Evolutionary conservation across 2,113 vertebrate species (phyloP), one percentile per base, ranked within the genome.

Genomic region (Motacilla tschutschensis): DNA sequence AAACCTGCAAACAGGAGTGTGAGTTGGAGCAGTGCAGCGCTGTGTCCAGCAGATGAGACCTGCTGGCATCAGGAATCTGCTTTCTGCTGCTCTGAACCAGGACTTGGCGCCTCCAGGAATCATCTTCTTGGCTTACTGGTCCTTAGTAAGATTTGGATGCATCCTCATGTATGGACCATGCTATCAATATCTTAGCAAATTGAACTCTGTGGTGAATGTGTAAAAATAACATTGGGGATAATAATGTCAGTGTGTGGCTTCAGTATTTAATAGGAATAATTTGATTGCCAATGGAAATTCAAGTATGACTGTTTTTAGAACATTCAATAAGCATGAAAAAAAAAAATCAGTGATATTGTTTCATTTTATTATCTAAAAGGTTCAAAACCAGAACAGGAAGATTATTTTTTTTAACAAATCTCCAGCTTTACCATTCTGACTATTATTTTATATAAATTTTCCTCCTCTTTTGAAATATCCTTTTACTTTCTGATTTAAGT

Each of bases 21-120:
- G 33, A 50, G 4, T 0, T 26, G 33, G 31, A 72, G 18, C 29
- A 48, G 40, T 53, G 59, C 22, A 24, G 22, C 0, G 0, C n/a
- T 26, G 3, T 47, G 33, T 79, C 26, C 25, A 43, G 72, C 33
- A 63, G n/a, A 40, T 69, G 35, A 43, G 62, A 81, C 41, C 20
- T 22, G 1, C 51, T 60, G n/a, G 25, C 28, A 29, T 53, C 38
- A 62, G 31, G 38, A 57, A 10, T 26, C 14, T 31, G 21, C 14
- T 4, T 40, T 28, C 35, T 80, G 47, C 11, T 73, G 21, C 33
- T 47, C 40, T 64, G 28, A 83, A 31, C 15, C 15, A 12, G 28
- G 18, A 40, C n/a, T n/a, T 67, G 17, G 16, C 41, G 12, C 16
- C 20, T 80, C 28, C 43, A 48, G 44, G 12, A 35, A 38, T n/a